Base-by-base conservation (phyloP, 23 tunicate species). In the Styela plicata region DNA sequence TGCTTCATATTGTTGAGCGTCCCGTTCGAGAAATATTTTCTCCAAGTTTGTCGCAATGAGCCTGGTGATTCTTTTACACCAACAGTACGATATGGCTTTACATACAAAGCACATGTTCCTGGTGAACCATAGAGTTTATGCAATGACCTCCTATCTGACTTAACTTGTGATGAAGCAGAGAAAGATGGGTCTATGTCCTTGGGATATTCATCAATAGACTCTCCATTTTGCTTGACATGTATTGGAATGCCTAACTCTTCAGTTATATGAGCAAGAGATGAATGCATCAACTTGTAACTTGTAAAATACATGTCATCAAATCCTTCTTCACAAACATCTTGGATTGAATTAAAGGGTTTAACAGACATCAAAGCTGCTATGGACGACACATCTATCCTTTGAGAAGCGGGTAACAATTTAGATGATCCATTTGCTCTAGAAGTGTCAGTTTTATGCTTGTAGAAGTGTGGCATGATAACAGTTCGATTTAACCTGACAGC, bases 81-180 rank as follows among this genome's bases (percentile, higher is more conserved):
- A 25, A 87, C 85, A 36, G 73, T 74, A 61, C 90, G 78, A 70
- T 74, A 87, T 18, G 90, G 90, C 26, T 64, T 29, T 24, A 69
- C 82, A 33, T 87, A 87, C 28, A 87, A 21, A 16, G 90, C 90
- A 64, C 90, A 87, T 32, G 74, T 32, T n/a, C 69, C 85, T 21
- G 74, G 70, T 21, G 90, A 87, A 23, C 33, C 52, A 57, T 87
- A 87, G 2, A 81, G 71, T 33, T 31, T n/a, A 35, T 23, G 22
- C 16, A 73, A 22, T 25, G 78, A 73, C 16, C 18, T 33, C 27
- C n/a, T 35, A 24, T 73, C 57, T 23, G 78, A 34, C 17, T 24
- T 73, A 13, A 73, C 32, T 16, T 73, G 1, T 16, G 26, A 31
- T 16, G 16, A 57, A 31, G 52, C 78, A 5, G 30, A 26, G n/a